phyloP scores from a whole-genome alignment of 2,888 invertebrate genomes.

The Spialia ferax region DNA sequence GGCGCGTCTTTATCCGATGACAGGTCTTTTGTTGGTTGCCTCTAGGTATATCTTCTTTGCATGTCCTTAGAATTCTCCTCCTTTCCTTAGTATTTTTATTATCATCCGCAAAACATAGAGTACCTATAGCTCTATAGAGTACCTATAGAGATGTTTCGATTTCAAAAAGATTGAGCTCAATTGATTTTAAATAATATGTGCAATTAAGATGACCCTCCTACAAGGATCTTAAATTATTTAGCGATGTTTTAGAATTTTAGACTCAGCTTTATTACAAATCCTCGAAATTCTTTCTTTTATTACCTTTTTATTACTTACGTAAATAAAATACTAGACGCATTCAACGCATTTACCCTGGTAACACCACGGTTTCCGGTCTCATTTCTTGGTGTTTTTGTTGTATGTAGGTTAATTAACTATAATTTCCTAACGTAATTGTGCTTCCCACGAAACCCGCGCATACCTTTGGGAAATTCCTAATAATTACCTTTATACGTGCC shows the following conservation, averaged over 20 bases:
- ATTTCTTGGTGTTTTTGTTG: conserved; percentile 26
- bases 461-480: conserved; percentile 10
- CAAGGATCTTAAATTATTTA: no score
- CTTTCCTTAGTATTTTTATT: conserved; percentile 8
- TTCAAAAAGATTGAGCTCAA: no score
- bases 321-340: not conserved
- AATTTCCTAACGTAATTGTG: conserved; percentile 21
- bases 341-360: conserved; percentile 8
- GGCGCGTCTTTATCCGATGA: conserved; percentile 32
- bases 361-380: conserved; percentile 21
- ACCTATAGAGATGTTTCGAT: no score
- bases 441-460: conserved; percentile 9
- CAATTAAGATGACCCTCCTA: no score
- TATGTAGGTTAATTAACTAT: conserved; percentile 40
- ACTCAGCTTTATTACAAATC: conserved; percentile 9
- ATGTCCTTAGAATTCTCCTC: no score
- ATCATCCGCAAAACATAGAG: no score
- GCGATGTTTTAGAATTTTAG: not conserved
- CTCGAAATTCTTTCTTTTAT: conserved; percentile 10
- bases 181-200: no score
- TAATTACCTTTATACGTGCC: conserved; percentile 10
- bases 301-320: conserved; percentile 14
- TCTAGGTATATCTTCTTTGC: not conserved
- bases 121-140: no score
- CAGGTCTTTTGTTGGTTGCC: conserved; percentile 23